phyloP scores from a whole-genome alignment of 2,113 vertebrate species.

The Siphamia tubifer region DNA sequence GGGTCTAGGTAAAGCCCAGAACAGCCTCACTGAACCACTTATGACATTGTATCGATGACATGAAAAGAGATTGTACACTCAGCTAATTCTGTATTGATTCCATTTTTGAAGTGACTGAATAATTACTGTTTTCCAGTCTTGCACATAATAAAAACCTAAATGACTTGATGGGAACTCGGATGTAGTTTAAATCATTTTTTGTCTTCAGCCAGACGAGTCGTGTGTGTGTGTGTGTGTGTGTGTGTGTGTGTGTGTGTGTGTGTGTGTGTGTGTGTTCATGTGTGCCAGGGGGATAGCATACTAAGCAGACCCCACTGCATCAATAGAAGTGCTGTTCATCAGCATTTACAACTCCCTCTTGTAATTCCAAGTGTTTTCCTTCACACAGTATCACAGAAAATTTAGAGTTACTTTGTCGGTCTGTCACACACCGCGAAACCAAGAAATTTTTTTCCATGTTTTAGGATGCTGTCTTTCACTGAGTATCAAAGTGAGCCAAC shows the following conservation, averaged over 20 bases:
- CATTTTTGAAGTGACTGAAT: conserved; percentile 15
- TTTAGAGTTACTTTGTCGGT: conserved; percentile 7
- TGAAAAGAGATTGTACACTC: conserved; percentile 16
- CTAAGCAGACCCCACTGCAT: conserved; percentile 68
- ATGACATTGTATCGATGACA: conserved; percentile 1
- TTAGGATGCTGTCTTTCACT: background rate
- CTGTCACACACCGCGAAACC: background rate
- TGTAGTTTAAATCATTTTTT: conserved; percentile 33
- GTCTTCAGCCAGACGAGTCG: background rate
- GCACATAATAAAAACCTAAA: conserved; percentile 30
- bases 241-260: background rate
- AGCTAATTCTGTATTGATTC: conserved; percentile 36
- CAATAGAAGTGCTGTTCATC: conserved; percentile 73
- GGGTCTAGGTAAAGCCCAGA: conserved; percentile 11
- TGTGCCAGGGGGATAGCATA: conserved; percentile 41
- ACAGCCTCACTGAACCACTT: conserved; percentile 6
- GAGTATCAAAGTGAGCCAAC: background rate
- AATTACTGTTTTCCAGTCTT: background rate
- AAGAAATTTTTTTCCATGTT: background rate
- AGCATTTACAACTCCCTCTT: conserved; percentile 58
- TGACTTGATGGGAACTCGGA: conserved; percentile 37
- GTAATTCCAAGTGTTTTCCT: conserved; percentile 50
- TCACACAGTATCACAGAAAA: conserved; percentile 30
- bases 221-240: conserved; percentile 1
- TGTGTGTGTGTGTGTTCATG: conserved; percentile 8